Evolutionary conservation across 1,140 invertebrate genomes (phyloP), one percentile per base, ranked within the genome.

Genomic region (Nephila pilipes): DNA sequence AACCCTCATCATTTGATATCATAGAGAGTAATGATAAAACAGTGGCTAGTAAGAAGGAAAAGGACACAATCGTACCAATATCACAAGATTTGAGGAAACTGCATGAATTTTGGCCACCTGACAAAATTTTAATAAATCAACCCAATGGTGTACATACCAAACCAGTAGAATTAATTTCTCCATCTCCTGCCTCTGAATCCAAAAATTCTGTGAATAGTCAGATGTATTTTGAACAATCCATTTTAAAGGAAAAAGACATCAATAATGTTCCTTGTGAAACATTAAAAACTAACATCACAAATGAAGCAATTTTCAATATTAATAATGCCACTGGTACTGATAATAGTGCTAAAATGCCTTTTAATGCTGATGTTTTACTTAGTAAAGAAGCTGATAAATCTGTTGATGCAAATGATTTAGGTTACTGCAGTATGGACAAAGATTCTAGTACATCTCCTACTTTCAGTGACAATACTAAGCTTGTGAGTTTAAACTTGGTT

Each of bases 401-500:
- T 65, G 29, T 55, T 55, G 83, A 85, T 60, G 18, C 38, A n/a
- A 25, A 6, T 32, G 90, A 92, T 87, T 80, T 92, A 20, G 90
- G 90, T 55, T 92, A 92, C 25, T 92, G n/a, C 18, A 85, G 81
- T 32, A 25, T 92, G 81, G 90, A 92, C 20, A 92, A 92, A 87
- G 83, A 57, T 57, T 4, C 32, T 32, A 57, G 63, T 32, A 22
- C 38, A 18, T 63, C 90, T 85, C 46, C n/a, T n/a, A 90, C 14
- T 18, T 55, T 14, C 16, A 87, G 32, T 16, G 63, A 69, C 5
- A 25, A n/a, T 25, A 2, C 32, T 38, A 38, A 54, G 22, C n/a
- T n/a, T 46, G 46, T 46, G 16, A 29, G 16, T 55, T 18, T 54
- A 12, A 83, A 83, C 32, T 54, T 3, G n/a, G 80, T 14, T 18